phyloP scores from a whole-genome alignment of 2,797 vertebrate genomes.

The Microhierax caerulescens region DNA sequence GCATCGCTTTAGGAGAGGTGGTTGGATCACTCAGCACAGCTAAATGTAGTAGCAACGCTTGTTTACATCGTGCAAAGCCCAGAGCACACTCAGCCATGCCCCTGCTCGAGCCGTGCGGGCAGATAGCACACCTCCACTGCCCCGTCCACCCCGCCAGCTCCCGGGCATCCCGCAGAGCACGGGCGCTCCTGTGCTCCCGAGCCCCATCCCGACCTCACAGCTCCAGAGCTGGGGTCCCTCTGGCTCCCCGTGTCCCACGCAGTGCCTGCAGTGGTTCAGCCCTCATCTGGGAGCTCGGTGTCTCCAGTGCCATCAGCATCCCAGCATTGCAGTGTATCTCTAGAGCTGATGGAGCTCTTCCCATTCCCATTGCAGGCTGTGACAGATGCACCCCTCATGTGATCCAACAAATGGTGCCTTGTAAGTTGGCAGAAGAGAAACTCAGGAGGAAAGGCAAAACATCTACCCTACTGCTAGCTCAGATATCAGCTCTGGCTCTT shows the following conservation, averaged over 20 bases:
- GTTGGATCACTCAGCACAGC: neutral
- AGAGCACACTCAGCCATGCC: neutral
- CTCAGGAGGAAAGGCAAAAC: neutral
- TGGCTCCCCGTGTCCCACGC: neutral
- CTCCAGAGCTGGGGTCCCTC: neutral
- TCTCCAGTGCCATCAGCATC: rapidly evolving
- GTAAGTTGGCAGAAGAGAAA: neutral
- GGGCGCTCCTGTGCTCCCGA: neutral
- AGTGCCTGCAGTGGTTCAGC: rapidly evolving
- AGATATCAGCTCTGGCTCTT: neutral
- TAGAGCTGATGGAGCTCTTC: neutral
- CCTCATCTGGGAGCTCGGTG: neutral
- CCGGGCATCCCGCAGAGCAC: neutral
- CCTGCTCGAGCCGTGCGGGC: too few species aligned
- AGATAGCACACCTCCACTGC: neutral
- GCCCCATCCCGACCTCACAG: neutral
- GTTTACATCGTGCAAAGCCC: neutral
- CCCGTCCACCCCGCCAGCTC: rapidly evolving
- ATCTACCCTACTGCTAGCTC: neutral
- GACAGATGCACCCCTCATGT: neutral
- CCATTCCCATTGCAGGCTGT: neutral
- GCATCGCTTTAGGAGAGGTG: neutral
- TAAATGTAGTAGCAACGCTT: neutral
- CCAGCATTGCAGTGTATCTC: rapidly evolving
- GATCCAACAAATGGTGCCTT: neutral